These are phyloP conservation scores for Crypturellus tataupa DNA, from an alignment of 2,797 vertebrate species.

Conservation along the genomic window DNA sequence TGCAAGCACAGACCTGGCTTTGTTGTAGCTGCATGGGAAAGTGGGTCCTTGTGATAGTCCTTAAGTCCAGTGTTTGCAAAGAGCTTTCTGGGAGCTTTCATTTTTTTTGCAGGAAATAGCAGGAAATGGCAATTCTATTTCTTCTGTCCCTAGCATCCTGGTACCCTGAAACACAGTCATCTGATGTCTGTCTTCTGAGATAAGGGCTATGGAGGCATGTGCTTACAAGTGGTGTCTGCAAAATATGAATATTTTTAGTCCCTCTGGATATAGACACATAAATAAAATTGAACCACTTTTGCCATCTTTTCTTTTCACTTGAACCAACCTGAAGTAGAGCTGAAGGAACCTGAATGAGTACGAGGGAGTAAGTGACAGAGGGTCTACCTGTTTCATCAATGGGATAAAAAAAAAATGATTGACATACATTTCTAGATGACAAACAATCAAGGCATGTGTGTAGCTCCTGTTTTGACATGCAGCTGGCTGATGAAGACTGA, in stretches of 20 bases:
- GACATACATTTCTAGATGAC: neutral
- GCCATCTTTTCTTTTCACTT: neutral
- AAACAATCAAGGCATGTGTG: neutral
- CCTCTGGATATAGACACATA: neutral
- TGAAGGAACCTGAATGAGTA: neutral
- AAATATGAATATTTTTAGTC: neutral
- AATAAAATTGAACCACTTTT: neutral
- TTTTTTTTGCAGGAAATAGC: neutral
- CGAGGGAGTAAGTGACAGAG: neutral
- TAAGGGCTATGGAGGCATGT: neutral
- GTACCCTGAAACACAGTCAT: neutral
- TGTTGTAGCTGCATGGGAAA: rapidly evolving
- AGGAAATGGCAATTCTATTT: neutral
- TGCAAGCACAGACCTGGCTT: neutral
- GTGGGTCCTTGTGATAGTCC: neutral
- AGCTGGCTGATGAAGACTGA: neutral
- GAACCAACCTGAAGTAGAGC: neutral
- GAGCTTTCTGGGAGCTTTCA: neutral
- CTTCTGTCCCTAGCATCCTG: neutral
- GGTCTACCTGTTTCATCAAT: neutral
- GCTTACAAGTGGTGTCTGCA: neutral
- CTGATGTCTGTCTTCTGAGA: neutral
- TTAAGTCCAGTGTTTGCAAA: neutral
- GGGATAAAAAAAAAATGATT: neutral
- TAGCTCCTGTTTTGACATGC: neutral